phyloP scores from a whole-genome alignment of 2,888 invertebrate species.

The Zeuzera pyrina region DNA sequence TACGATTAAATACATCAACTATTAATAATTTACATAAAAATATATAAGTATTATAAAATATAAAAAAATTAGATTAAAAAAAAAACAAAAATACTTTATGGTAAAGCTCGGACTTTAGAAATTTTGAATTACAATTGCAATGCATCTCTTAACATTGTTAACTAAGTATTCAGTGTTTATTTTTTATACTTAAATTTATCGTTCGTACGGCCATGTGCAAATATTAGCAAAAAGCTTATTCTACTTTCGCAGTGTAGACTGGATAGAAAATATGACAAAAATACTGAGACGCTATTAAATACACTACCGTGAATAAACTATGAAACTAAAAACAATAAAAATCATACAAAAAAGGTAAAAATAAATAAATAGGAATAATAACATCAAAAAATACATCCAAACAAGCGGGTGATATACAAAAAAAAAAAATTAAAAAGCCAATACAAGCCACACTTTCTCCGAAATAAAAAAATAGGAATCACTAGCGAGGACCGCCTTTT shows the following conservation, averaged over 20 bases:
- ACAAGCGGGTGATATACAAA: conserved; percentile 39
- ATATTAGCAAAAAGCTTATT: conserved; percentile 42
- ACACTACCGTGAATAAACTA: conserved; percentile 28
- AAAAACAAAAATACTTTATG: no score
- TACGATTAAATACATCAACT: no score
- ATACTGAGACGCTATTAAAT: conserved; percentile 43
- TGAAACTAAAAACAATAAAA: conserved; percentile 36
- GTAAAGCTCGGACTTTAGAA: no score
- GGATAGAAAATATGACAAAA: conserved; percentile 27
- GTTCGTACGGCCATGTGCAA: conserved; percentile 49
- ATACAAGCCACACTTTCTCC: conserved; percentile 28
- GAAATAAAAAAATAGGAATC: conserved; percentile 45
- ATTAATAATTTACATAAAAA: no score
- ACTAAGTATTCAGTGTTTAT: no score
- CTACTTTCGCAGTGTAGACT: conserved; percentile 36
- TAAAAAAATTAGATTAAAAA: no score
- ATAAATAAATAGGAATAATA: conserved; percentile 56
- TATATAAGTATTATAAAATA: no score
- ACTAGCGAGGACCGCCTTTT: conserved; percentile 24
- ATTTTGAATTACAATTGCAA: no score
- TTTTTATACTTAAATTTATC: conserved; percentile 23
- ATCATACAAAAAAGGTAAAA: conserved; percentile 58
- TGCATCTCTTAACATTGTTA: no score
- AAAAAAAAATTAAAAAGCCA: conserved; percentile 29
- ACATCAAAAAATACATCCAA: conserved; percentile 54